Base-by-base conservation (phyloP, 2,888 invertebrate genomes). In the Melanostoma mellinum region DNA sequence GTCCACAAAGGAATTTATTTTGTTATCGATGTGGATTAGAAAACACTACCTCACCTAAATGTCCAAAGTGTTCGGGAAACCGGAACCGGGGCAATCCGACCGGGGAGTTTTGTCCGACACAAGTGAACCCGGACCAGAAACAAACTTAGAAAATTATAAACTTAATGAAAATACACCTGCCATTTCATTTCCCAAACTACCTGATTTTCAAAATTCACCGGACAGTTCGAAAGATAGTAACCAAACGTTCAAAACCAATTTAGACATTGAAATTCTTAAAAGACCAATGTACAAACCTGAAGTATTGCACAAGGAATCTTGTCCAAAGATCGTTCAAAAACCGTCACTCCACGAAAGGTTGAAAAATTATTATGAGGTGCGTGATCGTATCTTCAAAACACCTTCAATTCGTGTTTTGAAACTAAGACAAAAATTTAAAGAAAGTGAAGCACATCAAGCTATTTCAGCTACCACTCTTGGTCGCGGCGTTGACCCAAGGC, bases 41-140 rank as follows among this genome's bases (percentile, higher is more conserved):
- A 33, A 52, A 33, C 20, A 20, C 4, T 52, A 52, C 52, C 4
- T 33, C 9, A 3, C 10, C 32, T 52, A 52, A 52, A 52, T 52
- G 33, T 33, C 33, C 33, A 33, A 52, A 52, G 3, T 52, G 33
- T 52, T 10, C n/a, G 52, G 52, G 20, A 52, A 52, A 52, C 52
- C 52, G 52, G 52, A 52, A 32, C 9, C 52, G 33, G 52, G 52
- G 52, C 52, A 52, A 52, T 52, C 33, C n/a, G n/a, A 44, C 44
- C 44, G 44, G 44, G 44, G 44, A 44, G 44, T 44, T 50, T 50
- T 50, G 50, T 10, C 33, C 33, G 32, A 0, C 52, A 33, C 8
- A 20, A 33, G 33, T 52, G 52, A 52, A 52, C 52, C 52, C 52
- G 52, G 52, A 52, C 32, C 50, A 50, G 50, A 50, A 50, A 50